phyloP scores from a whole-genome alignment of 2,888 invertebrate genomes.

The Mycalesis mineus region DNA sequence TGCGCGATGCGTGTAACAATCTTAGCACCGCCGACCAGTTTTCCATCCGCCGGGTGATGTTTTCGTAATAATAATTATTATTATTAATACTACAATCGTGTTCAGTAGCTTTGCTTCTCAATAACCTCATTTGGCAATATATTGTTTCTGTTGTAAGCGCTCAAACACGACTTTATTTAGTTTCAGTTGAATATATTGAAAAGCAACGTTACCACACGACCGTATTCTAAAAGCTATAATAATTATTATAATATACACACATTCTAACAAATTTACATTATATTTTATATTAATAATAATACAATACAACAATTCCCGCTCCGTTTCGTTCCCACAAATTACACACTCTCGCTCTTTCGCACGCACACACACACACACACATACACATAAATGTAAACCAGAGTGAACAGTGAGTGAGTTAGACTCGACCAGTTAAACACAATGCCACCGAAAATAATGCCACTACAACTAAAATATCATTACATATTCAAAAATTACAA shows the following conservation, averaged over 20 bases:
- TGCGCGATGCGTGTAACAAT: slow-evolving; percentile 30
- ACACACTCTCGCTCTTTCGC: neutral
- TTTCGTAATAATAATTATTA: slow-evolving; percentile 21
- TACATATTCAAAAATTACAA: neutral
- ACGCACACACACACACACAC: slow-evolving; percentile 1
- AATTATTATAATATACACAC: slow-evolving; percentile 12
- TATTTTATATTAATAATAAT: slow-evolving; percentile 4
- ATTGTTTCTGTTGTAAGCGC: neutral
- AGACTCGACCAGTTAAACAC: neutral
- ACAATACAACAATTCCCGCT: slow-evolving; percentile 6
- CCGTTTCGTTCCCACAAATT: neutral
- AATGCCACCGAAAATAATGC: slow-evolving; percentile 7
- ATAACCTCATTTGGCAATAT: neutral
- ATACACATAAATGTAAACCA: neutral
- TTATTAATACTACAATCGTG: slow-evolving; percentile 9
- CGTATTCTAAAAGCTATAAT: slow-evolving; percentile 8
- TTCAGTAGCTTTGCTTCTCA: neutral
- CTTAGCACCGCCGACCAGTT: slow-evolving; percentile 50
- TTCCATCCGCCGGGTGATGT: slow-evolving; percentile 44
- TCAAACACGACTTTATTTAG: neutral
- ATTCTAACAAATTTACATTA: slow-evolving; percentile 22
- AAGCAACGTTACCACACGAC: slow-evolving; percentile 13
- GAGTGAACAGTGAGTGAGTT: neutral
- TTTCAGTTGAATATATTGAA: neutral
- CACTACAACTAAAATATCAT: neutral